Percentiles rank a stretch among this genome's conserved stretches.
These are phyloP conservation scores for Nesogale talazaci DNA, from an alignment of 2,113 vertebrate species.

Conservation along the genomic window DNA sequence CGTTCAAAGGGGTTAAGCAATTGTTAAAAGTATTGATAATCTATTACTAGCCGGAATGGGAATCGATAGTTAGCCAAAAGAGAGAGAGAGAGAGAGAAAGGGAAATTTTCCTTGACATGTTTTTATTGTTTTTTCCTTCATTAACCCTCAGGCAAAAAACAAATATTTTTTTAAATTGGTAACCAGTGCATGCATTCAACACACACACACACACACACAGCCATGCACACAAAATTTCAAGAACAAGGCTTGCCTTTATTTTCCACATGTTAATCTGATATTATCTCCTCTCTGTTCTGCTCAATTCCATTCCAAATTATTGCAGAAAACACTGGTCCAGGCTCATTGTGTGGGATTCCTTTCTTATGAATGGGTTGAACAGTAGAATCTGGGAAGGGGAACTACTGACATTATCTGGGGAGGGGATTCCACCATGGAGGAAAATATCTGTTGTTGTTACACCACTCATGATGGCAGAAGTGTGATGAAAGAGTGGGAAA, in stretches of 20 bases:
- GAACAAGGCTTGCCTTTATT: not conserved
- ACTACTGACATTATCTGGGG: not conserved
- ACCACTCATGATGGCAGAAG: not conserved
- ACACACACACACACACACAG: not conserved
- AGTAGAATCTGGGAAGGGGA: not conserved
- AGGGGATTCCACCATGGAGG: not conserved
- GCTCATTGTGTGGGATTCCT: not conserved
- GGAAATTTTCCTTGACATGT: not conserved
- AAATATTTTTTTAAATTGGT: not conserved
- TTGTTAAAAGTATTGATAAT: not conserved
- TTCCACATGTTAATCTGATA: not conserved
- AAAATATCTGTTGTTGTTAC: not conserved
- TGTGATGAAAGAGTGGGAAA: not conserved
- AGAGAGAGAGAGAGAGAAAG: not conserved
- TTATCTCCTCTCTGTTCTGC: not conserved
- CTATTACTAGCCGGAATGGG: not conserved
- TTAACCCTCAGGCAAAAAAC: not conserved
- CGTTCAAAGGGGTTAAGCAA: not conserved
- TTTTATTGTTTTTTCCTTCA: not conserved
- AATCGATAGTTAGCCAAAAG: not conserved
- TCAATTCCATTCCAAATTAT: not conserved
- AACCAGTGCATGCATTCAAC: not conserved
- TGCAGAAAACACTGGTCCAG: not conserved
- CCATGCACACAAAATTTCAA: not conserved
- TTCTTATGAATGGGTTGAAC: slow-evolving; percentile 1